Conservation (phyloP, 2,797 vertebrate genomes). For the Scolopax rusticola region DNA sequence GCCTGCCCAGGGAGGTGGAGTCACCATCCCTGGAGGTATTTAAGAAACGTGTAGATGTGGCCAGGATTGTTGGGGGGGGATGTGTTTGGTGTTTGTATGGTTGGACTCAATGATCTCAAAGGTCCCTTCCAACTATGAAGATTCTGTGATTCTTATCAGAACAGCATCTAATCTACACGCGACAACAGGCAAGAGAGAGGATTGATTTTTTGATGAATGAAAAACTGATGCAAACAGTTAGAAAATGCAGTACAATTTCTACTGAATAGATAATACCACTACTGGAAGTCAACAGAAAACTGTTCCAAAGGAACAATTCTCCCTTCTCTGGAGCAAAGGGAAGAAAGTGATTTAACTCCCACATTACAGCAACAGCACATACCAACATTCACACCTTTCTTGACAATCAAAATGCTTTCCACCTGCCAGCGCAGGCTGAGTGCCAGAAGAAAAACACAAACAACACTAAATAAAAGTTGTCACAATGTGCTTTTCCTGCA, state of each 20-base stretch:
- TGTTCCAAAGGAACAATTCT: neutral
- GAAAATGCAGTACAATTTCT: neutral
- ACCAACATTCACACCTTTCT: neutral
- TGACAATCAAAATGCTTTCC: neutral
- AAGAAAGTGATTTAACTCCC: neutral
- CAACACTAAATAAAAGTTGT: neutral
- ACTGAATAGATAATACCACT: neutral
- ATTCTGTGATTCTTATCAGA: neutral
- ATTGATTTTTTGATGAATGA: neutral
- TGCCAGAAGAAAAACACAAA: neutral
- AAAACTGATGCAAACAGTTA: neutral
- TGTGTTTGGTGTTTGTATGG: too few relatives aligned
- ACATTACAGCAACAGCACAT: neutral
- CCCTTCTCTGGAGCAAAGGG: neutral
- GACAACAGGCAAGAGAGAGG: neutral
- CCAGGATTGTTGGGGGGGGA: too few relatives aligned
- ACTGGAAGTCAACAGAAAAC: neutral
- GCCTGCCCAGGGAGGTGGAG: too few relatives aligned
- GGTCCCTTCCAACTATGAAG: too few relatives aligned
- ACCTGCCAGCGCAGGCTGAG: neutral
- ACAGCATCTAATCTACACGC: neutral
- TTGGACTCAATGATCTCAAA: too few relatives aligned
- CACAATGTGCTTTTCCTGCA: neutral
- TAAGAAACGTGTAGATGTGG: too few relatives aligned
- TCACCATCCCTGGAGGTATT: too few relatives aligned